These are phyloP conservation scores for Peromyscus melanophrys DNA, from an alignment of 2,797 vertebrate genomes.

Conservation along the genomic window DNA sequence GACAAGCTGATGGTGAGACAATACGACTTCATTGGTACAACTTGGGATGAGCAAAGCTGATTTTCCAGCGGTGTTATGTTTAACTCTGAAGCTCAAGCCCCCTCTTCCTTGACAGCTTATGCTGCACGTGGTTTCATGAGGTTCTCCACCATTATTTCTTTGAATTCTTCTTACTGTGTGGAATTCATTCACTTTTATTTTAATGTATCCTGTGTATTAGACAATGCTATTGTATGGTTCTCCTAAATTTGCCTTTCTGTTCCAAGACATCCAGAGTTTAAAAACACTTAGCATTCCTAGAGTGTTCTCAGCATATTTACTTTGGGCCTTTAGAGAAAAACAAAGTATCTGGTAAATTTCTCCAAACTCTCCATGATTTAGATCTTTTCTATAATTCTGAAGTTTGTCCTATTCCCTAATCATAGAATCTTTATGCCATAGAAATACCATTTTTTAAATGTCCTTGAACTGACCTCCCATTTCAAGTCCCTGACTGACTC, in stretches of 20 bases:
- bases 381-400: neutral
- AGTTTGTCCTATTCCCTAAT: neutral
- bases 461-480: neutral
- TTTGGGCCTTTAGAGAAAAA: constrained; percentile 1
- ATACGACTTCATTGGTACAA: neutral
- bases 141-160: neutral
- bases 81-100: neutral
- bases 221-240: neutral
- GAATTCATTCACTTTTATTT: constrained; percentile 24
- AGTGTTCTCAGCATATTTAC: neutral
- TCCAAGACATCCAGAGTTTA: neutral
- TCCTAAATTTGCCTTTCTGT: constrained; percentile 15
- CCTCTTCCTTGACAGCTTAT: neutral
- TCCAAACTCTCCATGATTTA: neutral
- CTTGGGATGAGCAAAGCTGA: neutral
- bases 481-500: neutral
- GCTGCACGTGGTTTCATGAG: neutral
- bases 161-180: neutral
- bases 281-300: neutral
- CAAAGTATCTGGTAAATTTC: neutral
- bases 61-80: neutral
- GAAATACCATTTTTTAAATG: neutral
- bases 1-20: neutral
- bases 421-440: neutral
- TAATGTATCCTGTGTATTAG: neutral